Conservation (phyloP, 2,113 vertebrate species). For the Tychaedon coryphoeus region DNA sequence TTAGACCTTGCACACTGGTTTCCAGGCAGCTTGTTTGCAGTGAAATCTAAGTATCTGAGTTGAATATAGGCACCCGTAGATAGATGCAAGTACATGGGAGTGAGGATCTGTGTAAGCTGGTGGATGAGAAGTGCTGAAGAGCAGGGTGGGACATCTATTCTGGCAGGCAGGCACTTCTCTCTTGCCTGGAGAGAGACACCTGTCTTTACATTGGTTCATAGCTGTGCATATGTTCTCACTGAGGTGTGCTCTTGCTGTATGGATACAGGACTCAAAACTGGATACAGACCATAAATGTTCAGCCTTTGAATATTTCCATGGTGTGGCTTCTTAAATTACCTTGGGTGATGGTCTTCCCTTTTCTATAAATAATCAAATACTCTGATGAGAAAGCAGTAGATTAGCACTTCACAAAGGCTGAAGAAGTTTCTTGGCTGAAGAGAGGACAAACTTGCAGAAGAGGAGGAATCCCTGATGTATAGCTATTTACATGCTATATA, state of each 20-base stretch:
- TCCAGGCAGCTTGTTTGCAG: neutral
- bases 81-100: neutral
- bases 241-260: neutral
- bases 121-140: neutral
- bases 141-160: neutral
- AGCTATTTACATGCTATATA: neutral
- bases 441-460: neutral
- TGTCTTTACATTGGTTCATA: neutral
- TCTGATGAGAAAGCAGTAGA: neutral
- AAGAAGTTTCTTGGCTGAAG: neutral
- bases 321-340: neutral
- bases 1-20: neutral
- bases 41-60: neutral
- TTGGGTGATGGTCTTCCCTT: neutral
- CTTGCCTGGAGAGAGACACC: fast-evolving
- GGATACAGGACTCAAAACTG: neutral
- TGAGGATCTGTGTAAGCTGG: neutral
- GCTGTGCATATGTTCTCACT: neutral
- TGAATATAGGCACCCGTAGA: neutral
- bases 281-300: neutral
- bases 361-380: neutral
- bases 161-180: neutral
- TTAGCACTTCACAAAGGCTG: neutral
- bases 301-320: neutral
- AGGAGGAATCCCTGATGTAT: neutral